These are phyloP conservation scores for Gari tellinella DNA, from an alignment of 2,888 invertebrate genomes.

Conservation along the genomic window DNA sequence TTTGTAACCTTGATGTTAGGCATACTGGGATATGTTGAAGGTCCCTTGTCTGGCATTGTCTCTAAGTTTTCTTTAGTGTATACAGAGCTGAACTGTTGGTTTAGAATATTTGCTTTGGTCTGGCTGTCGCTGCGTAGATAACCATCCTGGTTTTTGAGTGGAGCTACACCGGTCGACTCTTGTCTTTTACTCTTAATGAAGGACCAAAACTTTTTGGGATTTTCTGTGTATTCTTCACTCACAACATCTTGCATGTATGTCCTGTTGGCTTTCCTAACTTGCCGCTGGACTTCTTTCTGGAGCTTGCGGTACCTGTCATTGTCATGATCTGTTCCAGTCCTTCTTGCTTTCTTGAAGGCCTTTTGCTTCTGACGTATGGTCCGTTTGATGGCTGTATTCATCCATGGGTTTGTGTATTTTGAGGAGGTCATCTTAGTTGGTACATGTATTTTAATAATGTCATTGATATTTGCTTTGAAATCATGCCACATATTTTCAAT, in stretches of 20 bases:
- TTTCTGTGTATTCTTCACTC: constrained; percentile 11
- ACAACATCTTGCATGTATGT: constrained; percentile 28
- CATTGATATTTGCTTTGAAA: too few species aligned
- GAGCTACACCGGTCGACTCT: constrained; percentile 42
- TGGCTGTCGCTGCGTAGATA: constrained; percentile 41
- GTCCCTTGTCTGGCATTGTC: constrained; percentile 38
- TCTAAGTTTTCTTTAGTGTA: constrained; percentile 36
- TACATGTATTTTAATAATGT: constrained; percentile 6
- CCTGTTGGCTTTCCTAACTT: constrained; percentile 15
- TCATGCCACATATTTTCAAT: too few species aligned
- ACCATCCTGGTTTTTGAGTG: constrained; percentile 45
- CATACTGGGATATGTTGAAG: constrained; percentile 27
- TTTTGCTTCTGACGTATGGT: constrained; percentile 19
- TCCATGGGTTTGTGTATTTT: constrained; percentile 23
- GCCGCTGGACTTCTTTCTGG: constrained; percentile 18
- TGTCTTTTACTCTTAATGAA: constrained; percentile 49
- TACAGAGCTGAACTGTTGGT: constrained; percentile 47
- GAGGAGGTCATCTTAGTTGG: constrained; percentile 28
- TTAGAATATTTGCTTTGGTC: constrained; percentile 46
- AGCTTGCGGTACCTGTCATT: constrained; percentile 16
- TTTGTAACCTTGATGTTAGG: constrained; percentile 23
- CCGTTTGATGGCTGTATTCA: constrained; percentile 23
- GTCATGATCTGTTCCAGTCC: constrained; percentile 6
- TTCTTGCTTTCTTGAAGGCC: constrained; percentile 12
- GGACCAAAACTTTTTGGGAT: constrained; percentile 43